phyloP scores from a whole-genome alignment of 92 coral and sea anemone species.

The Epizoanthus stellaris region DNA sequence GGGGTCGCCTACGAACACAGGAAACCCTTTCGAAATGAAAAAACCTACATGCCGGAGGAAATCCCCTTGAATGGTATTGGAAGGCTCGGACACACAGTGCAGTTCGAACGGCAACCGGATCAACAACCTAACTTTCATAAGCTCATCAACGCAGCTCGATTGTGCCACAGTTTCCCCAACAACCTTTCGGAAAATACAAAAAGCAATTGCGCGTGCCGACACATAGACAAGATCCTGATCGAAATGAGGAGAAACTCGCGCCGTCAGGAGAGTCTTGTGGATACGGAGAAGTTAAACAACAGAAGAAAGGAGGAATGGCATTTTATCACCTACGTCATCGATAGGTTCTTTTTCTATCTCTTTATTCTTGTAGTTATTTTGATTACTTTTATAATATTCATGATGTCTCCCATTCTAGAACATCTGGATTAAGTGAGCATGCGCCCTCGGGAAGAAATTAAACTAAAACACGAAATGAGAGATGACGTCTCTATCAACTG shows the following conservation, averaged over 20 bases:
- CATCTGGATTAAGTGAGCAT: neutral
- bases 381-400: constrained; percentile 16
- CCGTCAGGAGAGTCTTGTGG: constrained; percentile 7
- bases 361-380: constrained; percentile 70
- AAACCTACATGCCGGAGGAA: neutral
- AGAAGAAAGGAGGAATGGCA: constrained; percentile 81
- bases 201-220: constrained; percentile 36
- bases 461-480: too few relatives aligned
- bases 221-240: constrained; percentile 36
- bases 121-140: constrained; percentile 5
- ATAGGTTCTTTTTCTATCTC: constrained; percentile 78
- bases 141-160: constrained; percentile 35
- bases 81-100: constrained; percentile 11
- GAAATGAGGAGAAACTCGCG: constrained; percentile 25
- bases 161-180: constrained; percentile 36
- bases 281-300: constrained; percentile 6
- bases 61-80: constrained; percentile 12
- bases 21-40: constrained; percentile 5
- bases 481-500: too few relatives aligned
- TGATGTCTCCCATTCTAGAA: constrained; percentile 20
- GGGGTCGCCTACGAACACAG: neutral
- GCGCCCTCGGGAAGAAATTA: too few relatives aligned
- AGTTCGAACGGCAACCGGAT: constrained; percentile 1
- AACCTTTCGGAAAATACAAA: constrained; percentile 25
- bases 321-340: constrained; percentile 73